A percentile compares a stretch with the other conserved stretches of the same genome.
phyloP scores from a whole-genome alignment of 2,888 invertebrate genomes.

The Gymnocheta viridis region DNA sequence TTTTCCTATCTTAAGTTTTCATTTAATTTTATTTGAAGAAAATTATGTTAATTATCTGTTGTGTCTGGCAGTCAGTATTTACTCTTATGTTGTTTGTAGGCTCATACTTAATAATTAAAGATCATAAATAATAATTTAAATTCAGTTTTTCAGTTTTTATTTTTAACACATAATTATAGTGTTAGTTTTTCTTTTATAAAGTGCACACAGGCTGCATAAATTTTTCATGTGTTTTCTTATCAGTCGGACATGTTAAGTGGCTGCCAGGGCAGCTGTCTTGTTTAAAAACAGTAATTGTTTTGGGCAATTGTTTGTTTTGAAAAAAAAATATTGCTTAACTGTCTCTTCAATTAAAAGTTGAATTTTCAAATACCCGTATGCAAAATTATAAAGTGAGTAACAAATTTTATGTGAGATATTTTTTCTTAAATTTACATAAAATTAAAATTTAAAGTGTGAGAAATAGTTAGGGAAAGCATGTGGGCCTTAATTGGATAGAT shows the following conservation, averaged over 20 bases:
- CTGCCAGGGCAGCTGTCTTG: conserved; percentile 55
- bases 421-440: conserved; percentile 39
- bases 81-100: conserved; percentile 36
- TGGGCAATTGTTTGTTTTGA: conserved; percentile 45
- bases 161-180: conserved; percentile 59
- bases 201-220: not conserved
- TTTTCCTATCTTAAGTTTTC: conserved; percentile 43
- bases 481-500: conserved; percentile 13
- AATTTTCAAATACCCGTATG: conserved; percentile 66
- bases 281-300: conserved; percentile 59
- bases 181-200: conserved; percentile 36
- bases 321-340: conserved; percentile 39
- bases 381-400: conserved; percentile 39
- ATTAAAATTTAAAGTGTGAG: conserved; percentile 40
- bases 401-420: conserved; percentile 45
- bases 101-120: conserved; percentile 72
- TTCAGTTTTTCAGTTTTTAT: conserved; percentile 17
- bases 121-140: conserved; percentile 73
- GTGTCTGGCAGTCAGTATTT: conserved; percentile 27
- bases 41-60: conserved; percentile 63
- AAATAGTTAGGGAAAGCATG: not conserved
- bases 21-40: conserved; percentile 16
- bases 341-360: conserved; percentile 18
- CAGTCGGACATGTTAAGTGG: conserved; percentile 36
- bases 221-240: conserved; percentile 12